A percentile compares a stretch with the other conserved stretches of the same genome.
Evolutionary conservation across 2,888 invertebrate genomes (phyloP).

Genomic region (Escarpia spicata): DNA sequence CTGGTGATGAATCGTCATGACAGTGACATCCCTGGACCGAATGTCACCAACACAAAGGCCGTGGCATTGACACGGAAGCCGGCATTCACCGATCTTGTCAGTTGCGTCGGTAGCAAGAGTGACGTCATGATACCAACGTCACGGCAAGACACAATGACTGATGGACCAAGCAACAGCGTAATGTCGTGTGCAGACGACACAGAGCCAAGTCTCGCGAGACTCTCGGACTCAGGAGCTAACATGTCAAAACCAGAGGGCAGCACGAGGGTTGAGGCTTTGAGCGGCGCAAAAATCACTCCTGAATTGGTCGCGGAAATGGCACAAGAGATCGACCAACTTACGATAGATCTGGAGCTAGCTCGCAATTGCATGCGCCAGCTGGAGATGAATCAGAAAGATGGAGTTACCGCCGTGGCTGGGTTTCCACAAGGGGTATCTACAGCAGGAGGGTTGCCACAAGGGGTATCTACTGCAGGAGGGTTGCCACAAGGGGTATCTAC

Average conservation of each 20-base stretch:
- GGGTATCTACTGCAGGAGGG: not conserved
- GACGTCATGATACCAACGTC: constrained; percentile 36
- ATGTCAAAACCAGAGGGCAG: not conserved
- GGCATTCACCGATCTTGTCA: not conserved
- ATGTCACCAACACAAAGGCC: not conserved
- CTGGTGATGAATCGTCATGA: constrained; percentile 23
- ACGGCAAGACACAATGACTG: not conserved
- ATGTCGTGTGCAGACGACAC: not conserved
- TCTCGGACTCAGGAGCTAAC: not conserved
- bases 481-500: not conserved
- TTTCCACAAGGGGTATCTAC: not conserved
- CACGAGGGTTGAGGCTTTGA: constrained; percentile 30
- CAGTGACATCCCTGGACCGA: not conserved
- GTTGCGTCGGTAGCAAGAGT: constrained; percentile 39
- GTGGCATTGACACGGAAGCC: not conserved
- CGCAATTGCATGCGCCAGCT: constrained; percentile 19
- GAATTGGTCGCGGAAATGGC: constrained; percentile 33
- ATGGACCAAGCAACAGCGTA: constrained; percentile 26
- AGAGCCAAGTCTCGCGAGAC: constrained; percentile 23
- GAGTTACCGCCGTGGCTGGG: not conserved
- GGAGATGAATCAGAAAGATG: not conserved
- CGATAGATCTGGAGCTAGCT: constrained; percentile 21
- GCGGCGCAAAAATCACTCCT: not conserved
- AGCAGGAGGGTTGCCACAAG: not conserved
- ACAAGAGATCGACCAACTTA: constrained; percentile 27